These are phyloP conservation scores for Meghimatium bilineatum DNA, from an alignment of 2,888 invertebrate genomes.

Conservation along the genomic window DNA sequence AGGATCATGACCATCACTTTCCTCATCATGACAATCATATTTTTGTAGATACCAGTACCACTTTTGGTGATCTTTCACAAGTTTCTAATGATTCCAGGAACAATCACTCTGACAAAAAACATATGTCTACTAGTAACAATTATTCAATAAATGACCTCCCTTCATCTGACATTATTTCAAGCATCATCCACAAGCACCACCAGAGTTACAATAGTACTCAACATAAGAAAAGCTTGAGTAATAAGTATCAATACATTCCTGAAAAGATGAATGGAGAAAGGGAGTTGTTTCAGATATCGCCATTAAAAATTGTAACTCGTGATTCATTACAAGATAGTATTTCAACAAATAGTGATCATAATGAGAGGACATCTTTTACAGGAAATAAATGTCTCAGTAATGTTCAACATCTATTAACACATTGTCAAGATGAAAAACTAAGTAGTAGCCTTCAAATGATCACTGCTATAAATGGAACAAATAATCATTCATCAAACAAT, in stretches of 20 bases:
- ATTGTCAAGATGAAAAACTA: neutral
- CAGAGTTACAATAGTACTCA: conserved; percentile 52
- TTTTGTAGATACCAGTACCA: neutral
- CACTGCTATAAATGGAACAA: neutral
- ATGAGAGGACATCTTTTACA: neutral
- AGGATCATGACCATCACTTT: neutral
- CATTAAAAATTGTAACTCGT: conserved; percentile 50
- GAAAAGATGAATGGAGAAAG: conserved; percentile 30
- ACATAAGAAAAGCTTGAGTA: conserved; percentile 42
- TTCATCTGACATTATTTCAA: neutral
- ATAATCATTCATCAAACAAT: neutral
- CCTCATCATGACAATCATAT: neutral
- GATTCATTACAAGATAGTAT: conserved; percentile 47
- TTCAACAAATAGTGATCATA: neutral
- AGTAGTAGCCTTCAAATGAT: neutral
- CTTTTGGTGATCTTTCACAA: neutral
- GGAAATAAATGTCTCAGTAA: neutral
- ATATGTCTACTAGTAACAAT: conserved; percentile 9
- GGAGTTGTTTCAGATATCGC: conserved; percentile 47
- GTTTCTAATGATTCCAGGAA: neutral
- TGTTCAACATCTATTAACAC: neutral
- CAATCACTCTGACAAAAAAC: conserved; percentile 12
- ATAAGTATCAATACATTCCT: neutral
- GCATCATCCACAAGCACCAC: conserved; percentile 48
- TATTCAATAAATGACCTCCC: neutral